Conservation (phyloP, 2,113 vertebrate genomes). For the Pygoscelis adeliae region DNA sequence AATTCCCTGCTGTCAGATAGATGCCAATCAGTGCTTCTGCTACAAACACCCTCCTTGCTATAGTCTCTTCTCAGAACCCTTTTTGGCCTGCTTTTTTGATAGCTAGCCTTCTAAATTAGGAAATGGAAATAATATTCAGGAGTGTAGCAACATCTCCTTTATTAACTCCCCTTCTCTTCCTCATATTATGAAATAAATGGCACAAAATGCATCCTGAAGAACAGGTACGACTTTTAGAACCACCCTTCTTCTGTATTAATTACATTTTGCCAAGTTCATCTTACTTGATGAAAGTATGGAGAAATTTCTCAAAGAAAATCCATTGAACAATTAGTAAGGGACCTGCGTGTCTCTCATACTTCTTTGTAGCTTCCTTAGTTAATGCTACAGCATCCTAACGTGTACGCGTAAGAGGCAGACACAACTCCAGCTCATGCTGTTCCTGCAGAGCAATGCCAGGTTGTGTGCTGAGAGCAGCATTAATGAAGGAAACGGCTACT, state of each 20-base stretch:
- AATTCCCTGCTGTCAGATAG: neutral
- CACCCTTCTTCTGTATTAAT: neutral
- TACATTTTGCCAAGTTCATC: neutral
- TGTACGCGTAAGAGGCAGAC: neutral
- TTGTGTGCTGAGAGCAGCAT: neutral
- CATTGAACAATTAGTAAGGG: neutral
- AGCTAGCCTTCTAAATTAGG: neutral
- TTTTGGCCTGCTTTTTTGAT: neutral
- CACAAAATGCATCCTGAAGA: neutral
- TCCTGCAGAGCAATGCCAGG: accelerated
- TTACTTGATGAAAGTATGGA: neutral
- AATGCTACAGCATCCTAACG: neutral
- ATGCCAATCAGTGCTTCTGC: neutral
- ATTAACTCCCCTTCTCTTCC: neutral
- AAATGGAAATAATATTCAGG: neutral
- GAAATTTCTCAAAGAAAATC: neutral
- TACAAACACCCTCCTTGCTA: neutral
- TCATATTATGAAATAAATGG: neutral
- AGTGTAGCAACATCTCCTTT: neutral
- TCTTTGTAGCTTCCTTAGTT: neutral
- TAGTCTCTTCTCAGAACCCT: neutral
- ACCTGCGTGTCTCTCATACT: neutral
- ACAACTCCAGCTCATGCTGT: neutral
- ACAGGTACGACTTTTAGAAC: neutral
- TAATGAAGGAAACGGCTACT: neutral